A percentile compares a stretch with the other conserved stretches of the same genome.
phyloP scores from a whole-genome alignment of 2,797 vertebrate genomes.

The Hybognathus amarus region DNA sequence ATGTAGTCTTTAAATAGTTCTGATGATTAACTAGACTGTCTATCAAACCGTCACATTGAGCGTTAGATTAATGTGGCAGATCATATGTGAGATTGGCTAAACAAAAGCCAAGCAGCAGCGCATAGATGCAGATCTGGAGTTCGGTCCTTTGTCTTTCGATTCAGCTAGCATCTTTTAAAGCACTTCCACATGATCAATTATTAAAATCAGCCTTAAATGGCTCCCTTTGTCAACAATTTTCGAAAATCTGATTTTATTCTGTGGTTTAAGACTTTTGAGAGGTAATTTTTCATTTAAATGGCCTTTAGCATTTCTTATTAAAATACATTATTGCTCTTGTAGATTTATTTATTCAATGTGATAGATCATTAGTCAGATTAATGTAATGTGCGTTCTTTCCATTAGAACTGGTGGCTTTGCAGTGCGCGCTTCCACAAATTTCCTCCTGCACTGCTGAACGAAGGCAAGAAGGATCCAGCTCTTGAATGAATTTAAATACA shows the following conservation, averaged over 20 bases:
- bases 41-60: conserved; percentile 28
- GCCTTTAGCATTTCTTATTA: conserved; percentile 86
- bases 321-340: conserved; percentile 85
- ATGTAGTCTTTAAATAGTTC: conserved; percentile 38
- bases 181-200: conserved; percentile 81
- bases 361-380: conserved; percentile 87
- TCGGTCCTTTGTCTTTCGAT: conserved; percentile 73
- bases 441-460: conserved; percentile 55
- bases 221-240: conserved; percentile 73
- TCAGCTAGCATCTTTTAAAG: conserved; percentile 74
- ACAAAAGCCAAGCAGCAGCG: conserved; percentile 71
- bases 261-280: conserved; percentile 76
- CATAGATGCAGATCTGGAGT: conserved; percentile 66
- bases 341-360: conserved; percentile 83
- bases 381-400: conserved; percentile 80
- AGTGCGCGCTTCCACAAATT: conserved; percentile 67
- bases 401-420: conserved; percentile 64
- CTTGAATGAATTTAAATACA: conserved; percentile 51
- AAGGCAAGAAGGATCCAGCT: conserved; percentile 15
- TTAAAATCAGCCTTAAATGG: conserved; percentile 81
- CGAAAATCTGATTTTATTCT: conserved; percentile 82
- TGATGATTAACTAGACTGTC: conserved; percentile 32
- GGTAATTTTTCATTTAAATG: conserved; percentile 81
- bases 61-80: conserved; percentile 66
- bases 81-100: conserved; percentile 73